Conservation (phyloP, 2,113 vertebrate genomes). For the Camelus dromedarius region DNA sequence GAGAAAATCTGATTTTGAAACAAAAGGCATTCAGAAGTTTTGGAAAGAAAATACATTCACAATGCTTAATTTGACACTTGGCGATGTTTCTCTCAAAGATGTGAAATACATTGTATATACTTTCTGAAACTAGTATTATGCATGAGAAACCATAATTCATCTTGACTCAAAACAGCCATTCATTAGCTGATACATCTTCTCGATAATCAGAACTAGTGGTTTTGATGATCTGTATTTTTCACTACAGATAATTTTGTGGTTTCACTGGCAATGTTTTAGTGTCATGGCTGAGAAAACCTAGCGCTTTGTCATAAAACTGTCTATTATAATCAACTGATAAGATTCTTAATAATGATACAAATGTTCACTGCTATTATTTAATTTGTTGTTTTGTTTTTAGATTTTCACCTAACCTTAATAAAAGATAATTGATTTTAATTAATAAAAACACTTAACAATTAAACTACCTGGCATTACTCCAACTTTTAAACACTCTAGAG, state of each 20-base stretch:
- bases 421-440: not conserved
- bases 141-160: not conserved
- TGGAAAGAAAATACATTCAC: slow-evolving; percentile 41
- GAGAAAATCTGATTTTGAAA: slow-evolving; percentile 66
- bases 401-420: not conserved
- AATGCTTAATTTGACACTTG: slow-evolving; percentile 58
- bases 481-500: not conserved
- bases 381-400: not conserved
- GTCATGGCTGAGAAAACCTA: not conserved
- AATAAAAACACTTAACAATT: not conserved
- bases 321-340: not conserved
- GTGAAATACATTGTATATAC: not conserved
- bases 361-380: not conserved
- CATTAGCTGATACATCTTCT: not conserved
- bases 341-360: not conserved
- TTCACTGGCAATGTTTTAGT: not conserved
- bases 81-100: not conserved
- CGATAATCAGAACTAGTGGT: not conserved
- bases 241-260: not conserved
- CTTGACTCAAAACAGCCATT: not conserved
- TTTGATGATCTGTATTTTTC: not conserved
- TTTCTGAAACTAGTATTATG: not conserved
- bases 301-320: not conserved
- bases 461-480: not conserved
- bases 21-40: slow-evolving; percentile 54